phyloP scores from a whole-genome alignment of 2,797 vertebrate species.

The Sphaeramia orbicularis region DNA sequence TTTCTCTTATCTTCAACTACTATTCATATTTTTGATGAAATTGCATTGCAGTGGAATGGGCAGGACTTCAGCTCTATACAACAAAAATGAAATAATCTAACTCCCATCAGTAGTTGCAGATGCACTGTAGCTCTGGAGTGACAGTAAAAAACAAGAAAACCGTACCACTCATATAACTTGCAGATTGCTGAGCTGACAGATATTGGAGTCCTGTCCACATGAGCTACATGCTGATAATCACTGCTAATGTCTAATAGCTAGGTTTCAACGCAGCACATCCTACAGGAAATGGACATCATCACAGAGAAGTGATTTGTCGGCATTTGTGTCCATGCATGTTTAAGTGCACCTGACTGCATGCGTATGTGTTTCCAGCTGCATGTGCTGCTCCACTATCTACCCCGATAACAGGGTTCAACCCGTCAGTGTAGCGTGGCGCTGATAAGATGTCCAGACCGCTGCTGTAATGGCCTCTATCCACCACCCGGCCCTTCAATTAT shows the following conservation, averaged over 20 bases:
- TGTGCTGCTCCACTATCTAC: slow-evolving; percentile 17
- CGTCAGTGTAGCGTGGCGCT: slow-evolving; percentile 32
- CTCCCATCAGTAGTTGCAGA: neutral
- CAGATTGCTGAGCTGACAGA: neutral
- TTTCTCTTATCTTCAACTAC: no score
- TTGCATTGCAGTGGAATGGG: no score
- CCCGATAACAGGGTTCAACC: slow-evolving; percentile 33
- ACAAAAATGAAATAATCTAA: no score
- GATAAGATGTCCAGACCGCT: slow-evolving; percentile 60
- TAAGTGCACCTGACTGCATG: no score
- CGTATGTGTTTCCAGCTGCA: slow-evolving; percentile 6
- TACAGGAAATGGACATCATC: slow-evolving; percentile 60
- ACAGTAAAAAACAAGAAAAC: neutral
- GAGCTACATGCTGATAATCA: slow-evolving; percentile 30
- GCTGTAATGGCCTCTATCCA: slow-evolving; percentile 59
- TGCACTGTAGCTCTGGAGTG: neutral
- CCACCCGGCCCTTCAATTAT: slow-evolving; percentile 54
- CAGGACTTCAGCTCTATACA: no score
- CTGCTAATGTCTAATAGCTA: slow-evolving; percentile 33
- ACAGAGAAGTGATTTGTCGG: slow-evolving; percentile 34
- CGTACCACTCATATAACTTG: neutral
- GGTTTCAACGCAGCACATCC: slow-evolving; percentile 33
- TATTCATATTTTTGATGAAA: no score
- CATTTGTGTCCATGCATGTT: slow-evolving; percentile 19
- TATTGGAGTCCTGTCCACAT: slow-evolving; percentile 14